These are phyloP conservation scores for Vulpes vulpes DNA, from an alignment of 2,113 vertebrate species.

Conservation along the genomic window DNA sequence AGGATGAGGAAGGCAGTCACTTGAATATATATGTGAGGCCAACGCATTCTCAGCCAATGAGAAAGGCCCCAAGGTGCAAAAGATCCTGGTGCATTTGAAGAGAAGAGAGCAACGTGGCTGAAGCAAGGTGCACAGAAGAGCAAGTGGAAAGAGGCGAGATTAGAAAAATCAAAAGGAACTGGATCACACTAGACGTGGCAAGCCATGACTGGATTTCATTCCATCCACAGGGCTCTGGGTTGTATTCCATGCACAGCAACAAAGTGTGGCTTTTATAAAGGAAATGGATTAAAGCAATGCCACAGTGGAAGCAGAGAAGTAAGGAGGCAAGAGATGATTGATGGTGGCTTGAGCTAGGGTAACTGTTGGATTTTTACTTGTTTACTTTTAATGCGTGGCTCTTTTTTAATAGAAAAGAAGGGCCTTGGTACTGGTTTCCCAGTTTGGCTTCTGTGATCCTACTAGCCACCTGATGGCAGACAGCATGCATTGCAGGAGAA, in stretches of 20 bases:
- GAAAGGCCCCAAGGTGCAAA: not conserved
- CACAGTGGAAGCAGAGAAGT: not conserved
- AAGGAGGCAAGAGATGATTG: not conserved
- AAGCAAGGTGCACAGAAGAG: not conserved
- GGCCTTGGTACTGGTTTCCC: not conserved
- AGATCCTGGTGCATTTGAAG: not conserved
- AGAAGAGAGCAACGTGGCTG: not conserved
- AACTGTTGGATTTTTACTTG: not conserved
- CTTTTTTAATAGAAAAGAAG: not conserved
- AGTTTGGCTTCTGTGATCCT: not conserved
- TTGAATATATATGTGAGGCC: not conserved
- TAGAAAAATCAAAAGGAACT: not conserved
- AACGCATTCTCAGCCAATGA: not conserved
- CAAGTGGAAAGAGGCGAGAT: not conserved
- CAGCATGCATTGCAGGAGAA: not conserved
- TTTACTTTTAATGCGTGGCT: not conserved
- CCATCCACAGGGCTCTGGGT: too few species aligned
- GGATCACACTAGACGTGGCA: rapidly evolving
- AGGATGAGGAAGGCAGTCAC: not conserved
- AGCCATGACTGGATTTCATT: not conserved
- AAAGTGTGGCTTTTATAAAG: not conserved
- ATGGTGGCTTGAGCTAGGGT: not conserved
- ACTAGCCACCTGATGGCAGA: not conserved
- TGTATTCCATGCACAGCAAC: not conserved
- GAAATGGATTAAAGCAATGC: not conserved